A percentile compares a stretch with the other conserved stretches of the same genome.
phyloP scores from a whole-genome alignment of 2,797 vertebrate genomes.

The Scyliorhinus canicula region DNA sequence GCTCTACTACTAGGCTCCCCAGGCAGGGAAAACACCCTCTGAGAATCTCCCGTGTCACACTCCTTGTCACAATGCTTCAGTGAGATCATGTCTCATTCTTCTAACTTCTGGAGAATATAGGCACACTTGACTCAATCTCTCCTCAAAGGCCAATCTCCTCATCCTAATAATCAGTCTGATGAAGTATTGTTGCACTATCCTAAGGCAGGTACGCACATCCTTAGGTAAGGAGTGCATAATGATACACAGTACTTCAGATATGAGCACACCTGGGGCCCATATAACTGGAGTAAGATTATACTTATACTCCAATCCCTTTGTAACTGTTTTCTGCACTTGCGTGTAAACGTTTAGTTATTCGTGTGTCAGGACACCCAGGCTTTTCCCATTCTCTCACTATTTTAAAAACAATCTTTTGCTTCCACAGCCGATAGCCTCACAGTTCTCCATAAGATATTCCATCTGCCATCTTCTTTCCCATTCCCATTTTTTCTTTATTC shows the following conservation, averaged over 20 bases:
- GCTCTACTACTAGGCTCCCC: background rate
- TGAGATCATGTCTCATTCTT: too few species aligned
- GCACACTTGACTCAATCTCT: too few species aligned
- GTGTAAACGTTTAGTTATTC: too few species aligned
- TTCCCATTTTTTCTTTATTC: too few species aligned
- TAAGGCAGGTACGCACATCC: too few species aligned
- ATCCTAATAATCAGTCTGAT: background rate
- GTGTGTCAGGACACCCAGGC: too few species aligned
- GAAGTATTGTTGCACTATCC: background rate
- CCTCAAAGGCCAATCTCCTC: background rate
- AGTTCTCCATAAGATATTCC: background rate
- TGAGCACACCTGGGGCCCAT: background rate
- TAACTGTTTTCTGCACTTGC: background rate
- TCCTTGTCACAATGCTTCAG: too few species aligned
- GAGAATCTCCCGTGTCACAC: too few species aligned
- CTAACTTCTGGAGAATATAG: too few species aligned
- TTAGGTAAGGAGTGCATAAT: background rate
- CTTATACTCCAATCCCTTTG: background rate
- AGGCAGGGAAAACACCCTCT: background rate
- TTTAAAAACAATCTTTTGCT: background rate
- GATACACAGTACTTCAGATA: background rate
- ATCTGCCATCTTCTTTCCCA: background rate
- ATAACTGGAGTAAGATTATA: background rate
- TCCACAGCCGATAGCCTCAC: background rate
- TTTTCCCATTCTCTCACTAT: background rate